Conservation (phyloP, 37 sponge, comb jelly and placozoan genomes). For the Aplysina aerophoba region DNA sequence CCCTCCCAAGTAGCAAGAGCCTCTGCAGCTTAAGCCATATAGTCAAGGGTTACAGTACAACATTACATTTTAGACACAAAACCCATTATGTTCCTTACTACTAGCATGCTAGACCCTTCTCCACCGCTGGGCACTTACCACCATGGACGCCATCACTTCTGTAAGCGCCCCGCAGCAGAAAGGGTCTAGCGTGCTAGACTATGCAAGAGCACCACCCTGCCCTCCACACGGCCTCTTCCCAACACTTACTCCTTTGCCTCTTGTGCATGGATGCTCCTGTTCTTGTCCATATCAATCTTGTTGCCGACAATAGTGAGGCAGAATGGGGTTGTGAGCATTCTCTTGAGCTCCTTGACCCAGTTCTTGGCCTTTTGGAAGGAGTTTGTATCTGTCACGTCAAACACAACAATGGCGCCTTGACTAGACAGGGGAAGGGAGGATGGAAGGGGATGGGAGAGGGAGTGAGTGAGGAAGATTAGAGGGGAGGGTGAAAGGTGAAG, state of each 20-base stretch:
- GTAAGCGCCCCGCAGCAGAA: background rate
- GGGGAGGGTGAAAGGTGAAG: background rate
- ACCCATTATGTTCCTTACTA: too few relatives aligned
- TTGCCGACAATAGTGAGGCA: constrained; percentile 92
- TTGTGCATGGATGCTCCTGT: constrained; percentile 70
- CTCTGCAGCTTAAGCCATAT: too few relatives aligned
- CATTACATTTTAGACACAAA: too few relatives aligned
- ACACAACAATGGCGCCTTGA: constrained; percentile 96
- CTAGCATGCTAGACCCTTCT: too few relatives aligned
- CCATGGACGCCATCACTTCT: background rate
- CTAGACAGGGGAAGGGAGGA: constrained; percentile 14
- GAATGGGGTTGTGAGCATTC: constrained; percentile 89
- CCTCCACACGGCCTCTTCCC: background rate
- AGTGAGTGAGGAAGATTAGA: background rate
- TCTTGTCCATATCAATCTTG: constrained; percentile 96
- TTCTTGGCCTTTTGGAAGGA: constrained; percentile 91
- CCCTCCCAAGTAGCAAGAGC: too few relatives aligned
- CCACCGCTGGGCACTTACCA: too few relatives aligned
- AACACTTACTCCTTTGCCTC: constrained; percentile 82
- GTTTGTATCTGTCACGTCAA: constrained; percentile 97
- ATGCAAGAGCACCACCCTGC: background rate
- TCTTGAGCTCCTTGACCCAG: constrained; percentile 96
- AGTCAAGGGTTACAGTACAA: too few relatives aligned
- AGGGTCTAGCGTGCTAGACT: too few relatives aligned
- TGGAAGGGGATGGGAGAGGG: background rate